Evolutionary conservation across 1,140 invertebrate genomes (phyloP).

Genomic region (Pogonomyrmex barbatus): DNA sequence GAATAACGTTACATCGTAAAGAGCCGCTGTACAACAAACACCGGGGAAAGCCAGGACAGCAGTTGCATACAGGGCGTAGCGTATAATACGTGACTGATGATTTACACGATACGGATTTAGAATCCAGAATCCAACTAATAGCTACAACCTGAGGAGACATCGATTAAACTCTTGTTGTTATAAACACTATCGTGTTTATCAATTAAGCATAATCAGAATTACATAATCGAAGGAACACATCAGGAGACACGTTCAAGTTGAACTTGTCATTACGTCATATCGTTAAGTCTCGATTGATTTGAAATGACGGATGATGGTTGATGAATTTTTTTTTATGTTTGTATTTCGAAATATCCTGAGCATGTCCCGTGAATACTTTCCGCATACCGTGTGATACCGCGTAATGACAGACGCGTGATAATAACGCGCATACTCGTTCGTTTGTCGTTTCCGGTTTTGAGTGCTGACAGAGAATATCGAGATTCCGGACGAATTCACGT

Average conservation of each 20-base stretch:
- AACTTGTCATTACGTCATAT: neutral
- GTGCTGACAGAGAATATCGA: slow-evolving; percentile 44
- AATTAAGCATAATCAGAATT: neutral
- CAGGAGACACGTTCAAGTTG: neutral
- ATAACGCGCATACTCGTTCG: slow-evolving; percentile 20
- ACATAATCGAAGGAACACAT: neutral
- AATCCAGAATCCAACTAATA: neutral
- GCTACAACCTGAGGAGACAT: neutral
- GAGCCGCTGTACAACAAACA: slow-evolving; percentile 47
- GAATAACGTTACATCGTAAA: slow-evolving; percentile 59
- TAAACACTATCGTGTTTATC: neutral
- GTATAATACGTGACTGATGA: slow-evolving; percentile 8
- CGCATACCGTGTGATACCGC: neutral
- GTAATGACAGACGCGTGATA: slow-evolving; percentile 26
- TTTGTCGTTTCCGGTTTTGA: slow-evolving; percentile 8
- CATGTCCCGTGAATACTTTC: neutral
- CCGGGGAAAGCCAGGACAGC: slow-evolving; percentile 11
- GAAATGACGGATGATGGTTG: neutral
- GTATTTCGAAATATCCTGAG: neutral
- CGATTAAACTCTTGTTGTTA: neutral
- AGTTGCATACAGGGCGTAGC: slow-evolving; percentile 15
- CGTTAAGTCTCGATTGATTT: neutral
- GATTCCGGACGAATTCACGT: slow-evolving; percentile 50
- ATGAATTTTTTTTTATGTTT: neutral
- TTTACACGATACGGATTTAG: neutral